phyloP scores from a whole-genome alignment of 2,888 invertebrate genomes.

The Carterocephalus palaemon region DNA sequence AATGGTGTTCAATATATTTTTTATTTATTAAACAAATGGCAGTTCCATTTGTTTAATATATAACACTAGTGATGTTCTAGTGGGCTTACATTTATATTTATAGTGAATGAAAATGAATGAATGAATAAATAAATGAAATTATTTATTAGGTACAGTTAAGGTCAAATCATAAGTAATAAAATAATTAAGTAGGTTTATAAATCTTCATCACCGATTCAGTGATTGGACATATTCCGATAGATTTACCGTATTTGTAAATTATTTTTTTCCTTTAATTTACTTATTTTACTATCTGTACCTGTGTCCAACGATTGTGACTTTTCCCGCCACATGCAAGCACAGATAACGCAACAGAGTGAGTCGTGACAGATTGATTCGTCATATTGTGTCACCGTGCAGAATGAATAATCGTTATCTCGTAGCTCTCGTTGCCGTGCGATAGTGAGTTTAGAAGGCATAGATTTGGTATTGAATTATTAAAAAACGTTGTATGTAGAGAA shows the following conservation, averaged over 20 bases:
- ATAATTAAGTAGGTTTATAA: too few relatives aligned
- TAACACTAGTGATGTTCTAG: too few relatives aligned
- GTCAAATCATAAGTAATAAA: too few relatives aligned
- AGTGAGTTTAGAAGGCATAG: slow-evolving; percentile 40
- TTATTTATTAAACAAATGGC: too few relatives aligned
- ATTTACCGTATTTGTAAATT: neutral
- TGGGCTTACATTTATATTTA: too few relatives aligned
- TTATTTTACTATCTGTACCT: slow-evolving; percentile 18
- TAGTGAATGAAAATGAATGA: too few relatives aligned
- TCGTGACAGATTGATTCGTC: slow-evolving; percentile 70
- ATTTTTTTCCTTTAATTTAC: slow-evolving; percentile 17
- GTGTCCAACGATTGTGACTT: slow-evolving; percentile 9
- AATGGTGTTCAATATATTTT: too few relatives aligned
- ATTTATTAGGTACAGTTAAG: too few relatives aligned
- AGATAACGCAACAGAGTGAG: slow-evolving; percentile 40
- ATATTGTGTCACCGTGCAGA: slow-evolving; percentile 68
- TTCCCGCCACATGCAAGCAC: slow-evolving; percentile 14
- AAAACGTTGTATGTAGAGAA: too few relatives aligned
- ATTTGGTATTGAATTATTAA: slow-evolving; percentile 30
- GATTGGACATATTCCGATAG: neutral
- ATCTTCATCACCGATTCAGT: too few relatives aligned
- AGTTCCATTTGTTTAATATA: too few relatives aligned
- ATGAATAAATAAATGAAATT: too few relatives aligned
- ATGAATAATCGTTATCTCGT: slow-evolving; percentile 67
- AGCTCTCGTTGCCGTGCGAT: slow-evolving; percentile 37